Evolutionary conservation across 2,797 vertebrate species (phyloP), one percentile per base, ranked within the genome.

Genomic region (Smutsia temminckii): DNA sequence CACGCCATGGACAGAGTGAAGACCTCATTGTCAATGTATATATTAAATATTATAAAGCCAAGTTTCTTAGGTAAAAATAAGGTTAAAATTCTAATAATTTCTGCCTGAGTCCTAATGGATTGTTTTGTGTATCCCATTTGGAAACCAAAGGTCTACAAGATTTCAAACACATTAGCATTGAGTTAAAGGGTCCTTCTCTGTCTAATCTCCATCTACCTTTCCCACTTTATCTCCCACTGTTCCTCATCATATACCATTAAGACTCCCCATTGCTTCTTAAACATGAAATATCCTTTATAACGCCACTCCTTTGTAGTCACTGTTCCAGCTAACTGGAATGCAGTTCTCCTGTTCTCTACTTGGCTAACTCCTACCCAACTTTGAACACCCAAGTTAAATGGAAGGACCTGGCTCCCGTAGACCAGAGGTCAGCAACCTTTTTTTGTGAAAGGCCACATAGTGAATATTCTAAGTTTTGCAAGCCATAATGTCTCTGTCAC

Each of bases 371-470:
- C 57, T 72, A 34, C 37, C 72, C 37, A 86, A 64, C 13, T 18
- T 42, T 71, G 53, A 86, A 77, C 61, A 72, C 21, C 18, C 59
- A 92, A 49, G 59, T 93, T 61, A 95, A 87, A 89, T 75, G 64
- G 23, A 81, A 93, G 80, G 84, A 59, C 9, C 6, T 84, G 29
- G 68, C 49, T 88, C 46, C 32, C 21, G 89, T 85, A 89, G 40
- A 63, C 3, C 20, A 64, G 74, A 91, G 37, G 34, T 92, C 42
- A 81, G 51, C 61, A 91, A 81, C 55, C 5, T 75, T 74, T 64
- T 95, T 93, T 37, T 92, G 25, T 74, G 59, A 71, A 91, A 96
- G 59, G 17, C 29, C n/a, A 89, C 49, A 91, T 79, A 93, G 83
- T 49, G 88, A 87, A 68, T 74, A 94, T 81, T 89, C 89, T 75